phyloP scores from a whole-genome alignment of 2,113 vertebrate species.

The Cyprinodon variegatus region DNA sequence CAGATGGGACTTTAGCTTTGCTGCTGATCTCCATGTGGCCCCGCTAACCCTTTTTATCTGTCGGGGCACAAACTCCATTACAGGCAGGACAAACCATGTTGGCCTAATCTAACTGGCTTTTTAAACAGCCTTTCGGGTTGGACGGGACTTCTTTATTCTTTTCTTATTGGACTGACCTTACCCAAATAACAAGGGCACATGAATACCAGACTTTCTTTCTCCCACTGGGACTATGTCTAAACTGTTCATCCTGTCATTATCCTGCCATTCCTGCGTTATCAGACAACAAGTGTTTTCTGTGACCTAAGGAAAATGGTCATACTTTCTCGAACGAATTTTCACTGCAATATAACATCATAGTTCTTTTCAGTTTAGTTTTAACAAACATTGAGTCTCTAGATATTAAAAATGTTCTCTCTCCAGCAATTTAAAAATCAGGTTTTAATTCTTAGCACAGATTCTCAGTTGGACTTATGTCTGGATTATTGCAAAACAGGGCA shows the following conservation, averaged over 20 bases:
- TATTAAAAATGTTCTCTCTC: background rate
- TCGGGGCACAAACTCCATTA: slow-evolving; percentile 59
- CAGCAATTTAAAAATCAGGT: background rate
- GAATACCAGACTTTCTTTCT: background rate
- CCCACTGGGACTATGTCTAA: background rate
- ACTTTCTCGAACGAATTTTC: background rate
- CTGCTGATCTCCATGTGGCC: slow-evolving; percentile 23
- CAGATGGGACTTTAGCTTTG: slow-evolving; percentile 21
- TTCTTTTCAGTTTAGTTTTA: background rate
- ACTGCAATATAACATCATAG: background rate
- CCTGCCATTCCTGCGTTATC: background rate
- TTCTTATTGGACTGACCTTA: slow-evolving; percentile 16
- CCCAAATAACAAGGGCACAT: slow-evolving; percentile 9
- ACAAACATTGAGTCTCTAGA: background rate
- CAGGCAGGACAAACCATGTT: slow-evolving; percentile 28
- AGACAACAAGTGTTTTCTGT: background rate
- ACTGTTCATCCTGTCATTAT: background rate
- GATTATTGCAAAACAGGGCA: too few species aligned
- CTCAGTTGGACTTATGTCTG: background rate
- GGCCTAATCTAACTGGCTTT: slow-evolving; percentile 47
- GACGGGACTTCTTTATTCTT: slow-evolving; percentile 20
- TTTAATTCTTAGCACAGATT: background rate
- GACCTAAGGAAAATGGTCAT: background rate
- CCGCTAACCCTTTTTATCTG: slow-evolving; percentile 39
- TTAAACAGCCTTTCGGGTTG: slow-evolving; percentile 45